Evolutionary conservation across 2,888 invertebrate species (phyloP).

Genomic region (Amblyjoppa proteus): DNA sequence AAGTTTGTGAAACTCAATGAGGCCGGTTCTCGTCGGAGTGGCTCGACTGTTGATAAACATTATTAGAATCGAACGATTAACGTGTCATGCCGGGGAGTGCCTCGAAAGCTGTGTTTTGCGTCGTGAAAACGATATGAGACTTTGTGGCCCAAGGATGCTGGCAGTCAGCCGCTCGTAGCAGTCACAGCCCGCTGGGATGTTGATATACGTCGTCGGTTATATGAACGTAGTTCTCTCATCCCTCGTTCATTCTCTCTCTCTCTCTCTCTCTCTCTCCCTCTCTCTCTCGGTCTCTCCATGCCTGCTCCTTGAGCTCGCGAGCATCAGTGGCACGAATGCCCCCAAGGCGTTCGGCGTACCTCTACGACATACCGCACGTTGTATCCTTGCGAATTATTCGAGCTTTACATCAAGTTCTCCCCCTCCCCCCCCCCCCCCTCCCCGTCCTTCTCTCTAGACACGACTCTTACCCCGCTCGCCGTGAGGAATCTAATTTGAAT

Average conservation of each 20-base stretch:
- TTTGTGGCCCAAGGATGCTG: conserved; percentile 44
- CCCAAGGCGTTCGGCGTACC: conserved; percentile 69
- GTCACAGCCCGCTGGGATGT: conserved; percentile 70
- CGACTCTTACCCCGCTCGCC: conserved; percentile 62
- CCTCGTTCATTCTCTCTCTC: conserved; percentile 28
- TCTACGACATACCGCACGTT: conserved; percentile 69
- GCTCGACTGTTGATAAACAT: conserved; percentile 2
- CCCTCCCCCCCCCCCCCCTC: conserved; percentile 44
- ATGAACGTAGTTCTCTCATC: conserved; percentile 65
- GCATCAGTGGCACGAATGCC: conserved; percentile 69
- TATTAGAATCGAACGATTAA: conserved; percentile 45
- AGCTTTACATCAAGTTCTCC: conserved; percentile 80
- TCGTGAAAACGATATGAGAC: conserved; percentile 38
- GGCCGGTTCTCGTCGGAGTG: not conserved
- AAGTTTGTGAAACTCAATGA: too few relatives aligned
- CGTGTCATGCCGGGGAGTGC: conserved; percentile 32
- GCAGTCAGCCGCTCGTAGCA: conserved; percentile 36
- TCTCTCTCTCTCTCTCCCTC: conserved; percentile 5
- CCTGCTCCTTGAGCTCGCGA: conserved; percentile 57
- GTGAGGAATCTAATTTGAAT: conserved; percentile 81
- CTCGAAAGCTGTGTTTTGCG: conserved; percentile 25
- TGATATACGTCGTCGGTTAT: conserved; percentile 71
- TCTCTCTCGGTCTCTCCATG: conserved; percentile 48
- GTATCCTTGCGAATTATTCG: conserved; percentile 77
- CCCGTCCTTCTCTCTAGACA: conserved; percentile 36